A percentile compares a stretch with the other conserved stretches of the same genome.
These are phyloP conservation scores for Dastarcus helophoroides DNA, from an alignment of 2,888 invertebrate species.

Conservation along the genomic window DNA sequence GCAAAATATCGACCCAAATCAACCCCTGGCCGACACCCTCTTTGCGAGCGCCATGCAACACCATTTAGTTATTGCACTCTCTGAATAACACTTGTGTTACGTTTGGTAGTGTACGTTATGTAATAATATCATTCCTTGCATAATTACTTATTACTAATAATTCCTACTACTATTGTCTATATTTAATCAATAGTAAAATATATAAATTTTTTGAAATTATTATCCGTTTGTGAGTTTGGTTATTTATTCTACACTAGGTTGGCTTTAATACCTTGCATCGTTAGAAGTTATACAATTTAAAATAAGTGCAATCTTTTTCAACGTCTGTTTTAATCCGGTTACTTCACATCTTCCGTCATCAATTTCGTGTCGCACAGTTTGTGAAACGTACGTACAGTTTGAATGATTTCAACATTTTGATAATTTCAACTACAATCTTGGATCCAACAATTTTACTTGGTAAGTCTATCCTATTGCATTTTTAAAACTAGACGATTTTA, in stretches of 20 bases:
- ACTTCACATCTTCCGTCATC: constrained; percentile 14
- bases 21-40: constrained; percentile 42
- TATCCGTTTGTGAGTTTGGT: too few relatives aligned
- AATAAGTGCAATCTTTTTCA: constrained; percentile 35
- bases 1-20: constrained; percentile 37
- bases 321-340: constrained; percentile 6
- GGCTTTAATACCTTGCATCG: constrained; percentile 35
- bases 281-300: constrained; percentile 32
- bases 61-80: constrained; percentile 53
- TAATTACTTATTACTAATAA: constrained; percentile 41
- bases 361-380: constrained; percentile 24
- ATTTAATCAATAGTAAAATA: constrained; percentile 38
- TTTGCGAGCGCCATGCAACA: constrained; percentile 39
- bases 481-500: constrained; percentile 3
- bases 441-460: constrained; percentile 10
- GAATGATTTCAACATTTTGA: constrained; percentile 18
- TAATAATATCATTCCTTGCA: constrained; percentile 42
- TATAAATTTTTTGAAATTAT: constrained; percentile 36
- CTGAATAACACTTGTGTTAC: constrained; percentile 52
- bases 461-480: constrained; percentile 9
- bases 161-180: constrained; percentile 39
- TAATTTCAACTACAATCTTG: constrained; percentile 17
- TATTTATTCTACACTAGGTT: constrained; percentile 35
- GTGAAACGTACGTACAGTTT: constrained; percentile 28
- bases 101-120: constrained; percentile 48